Conservation (phyloP, 2,113 vertebrate species). For the Dasyornis broadbenti region DNA sequence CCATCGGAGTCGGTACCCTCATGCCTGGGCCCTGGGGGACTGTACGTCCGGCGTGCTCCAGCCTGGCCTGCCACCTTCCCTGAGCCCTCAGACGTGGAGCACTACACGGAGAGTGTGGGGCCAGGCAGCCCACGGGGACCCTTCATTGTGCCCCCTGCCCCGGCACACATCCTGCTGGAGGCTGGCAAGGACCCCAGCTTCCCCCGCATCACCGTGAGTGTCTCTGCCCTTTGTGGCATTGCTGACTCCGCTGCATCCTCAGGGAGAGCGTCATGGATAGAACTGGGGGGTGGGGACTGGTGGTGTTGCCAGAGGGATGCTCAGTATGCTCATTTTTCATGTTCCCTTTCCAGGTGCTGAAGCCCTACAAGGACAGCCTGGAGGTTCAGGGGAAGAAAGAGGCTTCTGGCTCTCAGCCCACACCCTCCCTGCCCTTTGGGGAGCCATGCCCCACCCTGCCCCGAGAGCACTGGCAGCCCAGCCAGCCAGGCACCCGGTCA, state of each 20-base stretch:
- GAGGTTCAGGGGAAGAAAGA: constrained; percentile 47
- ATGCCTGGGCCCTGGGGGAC: constrained; percentile 75
- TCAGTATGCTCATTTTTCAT: neutral
- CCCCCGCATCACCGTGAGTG: constrained; percentile 79
- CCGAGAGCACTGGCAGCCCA: constrained; percentile 64
- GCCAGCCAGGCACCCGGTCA: constrained; percentile 11
- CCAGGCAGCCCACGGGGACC: constrained; percentile 79
- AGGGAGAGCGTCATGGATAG: neutral
- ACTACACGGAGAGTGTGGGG: constrained; percentile 24
- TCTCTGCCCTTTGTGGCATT: neutral
- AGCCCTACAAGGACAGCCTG: constrained; percentile 65
- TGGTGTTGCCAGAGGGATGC: neutral
- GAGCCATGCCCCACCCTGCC: neutral
- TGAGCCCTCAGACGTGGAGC: constrained; percentile 78
- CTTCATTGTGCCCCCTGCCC: constrained; percentile 65
- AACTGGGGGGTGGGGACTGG: rapidly evolving
- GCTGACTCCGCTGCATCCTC: neutral
- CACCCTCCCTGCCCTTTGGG: neutral
- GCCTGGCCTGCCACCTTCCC: constrained; percentile 68
- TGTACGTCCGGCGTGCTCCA: constrained; percentile 71
- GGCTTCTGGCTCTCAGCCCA: neutral
- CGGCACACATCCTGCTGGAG: constrained; percentile 80
- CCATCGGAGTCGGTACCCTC: constrained; percentile 69
- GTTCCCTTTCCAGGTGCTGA: constrained; percentile 9
- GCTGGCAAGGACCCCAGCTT: constrained; percentile 83